phyloP scores from a whole-genome alignment of 2,888 invertebrate genomes.

The Acleris literana region DNA sequence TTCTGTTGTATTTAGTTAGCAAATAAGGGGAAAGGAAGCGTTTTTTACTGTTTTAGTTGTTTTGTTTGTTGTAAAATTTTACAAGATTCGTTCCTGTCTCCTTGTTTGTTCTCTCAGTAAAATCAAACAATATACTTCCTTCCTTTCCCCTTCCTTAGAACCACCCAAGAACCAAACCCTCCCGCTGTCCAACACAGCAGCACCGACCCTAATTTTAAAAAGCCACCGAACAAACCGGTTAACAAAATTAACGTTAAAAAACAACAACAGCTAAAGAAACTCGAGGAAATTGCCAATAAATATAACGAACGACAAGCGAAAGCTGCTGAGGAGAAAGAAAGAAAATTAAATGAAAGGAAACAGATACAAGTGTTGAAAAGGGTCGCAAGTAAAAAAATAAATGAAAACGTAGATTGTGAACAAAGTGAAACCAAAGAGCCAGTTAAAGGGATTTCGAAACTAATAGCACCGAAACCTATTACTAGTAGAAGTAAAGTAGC shows the following conservation, averaged over 20 bases:
- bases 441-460: conserved; percentile 17
- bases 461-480: conserved; percentile 11
- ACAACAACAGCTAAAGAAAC: conserved; percentile 68
- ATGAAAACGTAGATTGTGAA: conserved; percentile 37
- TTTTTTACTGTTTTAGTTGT: conserved; percentile 41
- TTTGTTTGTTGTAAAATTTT: conserved; percentile 36
- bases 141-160: conserved; percentile 79
- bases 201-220: conserved; percentile 58
- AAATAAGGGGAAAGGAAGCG: conserved; percentile 83
- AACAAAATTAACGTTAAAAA: conserved; percentile 59
- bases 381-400: conserved; percentile 39
- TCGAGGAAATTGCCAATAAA: conserved; percentile 69
- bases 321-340: conserved; percentile 41
- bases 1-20: conserved; percentile 45
- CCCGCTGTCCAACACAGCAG: conserved; percentile 59
- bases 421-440: conserved; percentile 26
- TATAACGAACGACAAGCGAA: conserved; percentile 61
- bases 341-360: conserved; percentile 52
- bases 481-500: conserved; percentile 1
- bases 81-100: conserved; percentile 70
- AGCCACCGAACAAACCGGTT: conserved; percentile 49
- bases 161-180: conserved; percentile 56
- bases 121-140: conserved; percentile 51
- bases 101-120: conserved; percentile 68
- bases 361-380: conserved; percentile 64